These are phyloP conservation scores for Notolepis coatsorum DNA, from an alignment of 2,797 vertebrate genomes.

Conservation along the genomic window DNA sequence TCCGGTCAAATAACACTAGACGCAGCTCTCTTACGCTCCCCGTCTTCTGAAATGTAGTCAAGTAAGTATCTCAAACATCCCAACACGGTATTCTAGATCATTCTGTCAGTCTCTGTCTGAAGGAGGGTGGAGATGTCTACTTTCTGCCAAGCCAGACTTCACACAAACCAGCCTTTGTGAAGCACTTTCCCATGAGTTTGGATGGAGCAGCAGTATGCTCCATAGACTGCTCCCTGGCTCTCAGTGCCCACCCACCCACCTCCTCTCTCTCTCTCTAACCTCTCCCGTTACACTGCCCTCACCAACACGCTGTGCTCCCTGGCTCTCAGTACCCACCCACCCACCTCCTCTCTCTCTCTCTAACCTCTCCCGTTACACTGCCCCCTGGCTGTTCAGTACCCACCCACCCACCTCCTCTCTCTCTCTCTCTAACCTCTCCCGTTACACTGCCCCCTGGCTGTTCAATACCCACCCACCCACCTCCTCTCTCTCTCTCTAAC, in stretches of 20 bases:
- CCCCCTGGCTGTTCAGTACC: not conserved
- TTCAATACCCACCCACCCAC: too few species aligned
- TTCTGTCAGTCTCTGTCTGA: not conserved
- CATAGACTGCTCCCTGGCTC: not conserved
- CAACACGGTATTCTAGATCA: not conserved
- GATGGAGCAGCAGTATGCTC: not conserved
- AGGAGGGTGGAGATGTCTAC: not conserved
- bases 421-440: too few species aligned
- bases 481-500: too few species aligned
- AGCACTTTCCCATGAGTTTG: not conserved
- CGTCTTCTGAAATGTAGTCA: too few species aligned
- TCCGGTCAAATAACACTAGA: too few species aligned
- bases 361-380: conserved; percentile 29
- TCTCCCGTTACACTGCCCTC: not conserved
- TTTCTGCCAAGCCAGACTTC: not conserved
- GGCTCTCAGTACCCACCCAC: not conserved
- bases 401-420: too few species aligned
- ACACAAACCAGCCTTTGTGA: conserved; percentile 35
- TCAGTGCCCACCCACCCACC: too few species aligned
- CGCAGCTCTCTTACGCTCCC: too few species aligned
- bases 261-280: too few species aligned
- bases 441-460: conserved; percentile 6
- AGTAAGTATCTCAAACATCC: too few species aligned
- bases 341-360: too few species aligned
- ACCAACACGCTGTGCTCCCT: not conserved